A percentile compares a stretch with the other conserved stretches of the same genome.
phyloP scores from a whole-genome alignment of 2,888 invertebrate species.

The Acanthacorydalis orientalis region DNA sequence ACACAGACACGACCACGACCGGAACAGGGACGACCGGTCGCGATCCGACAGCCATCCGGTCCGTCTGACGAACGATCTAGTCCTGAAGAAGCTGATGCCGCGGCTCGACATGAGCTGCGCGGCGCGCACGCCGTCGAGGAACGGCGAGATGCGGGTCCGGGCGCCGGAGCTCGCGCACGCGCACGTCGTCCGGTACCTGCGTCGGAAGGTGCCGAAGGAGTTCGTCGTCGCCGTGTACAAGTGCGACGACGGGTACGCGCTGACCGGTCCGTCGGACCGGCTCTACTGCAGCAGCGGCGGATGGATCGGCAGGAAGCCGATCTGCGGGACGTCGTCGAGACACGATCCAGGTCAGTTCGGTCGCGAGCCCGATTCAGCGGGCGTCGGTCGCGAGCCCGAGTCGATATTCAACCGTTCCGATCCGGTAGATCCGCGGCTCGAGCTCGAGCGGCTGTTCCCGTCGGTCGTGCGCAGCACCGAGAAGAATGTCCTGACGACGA shows the following conservation, averaged over 20 bases:
- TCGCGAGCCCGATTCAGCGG: no score
- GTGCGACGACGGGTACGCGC: not conserved
- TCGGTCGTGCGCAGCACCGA: not conserved
- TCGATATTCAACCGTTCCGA: no score
- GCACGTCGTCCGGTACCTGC: not conserved
- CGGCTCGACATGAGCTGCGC: not conserved
- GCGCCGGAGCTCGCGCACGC: not conserved
- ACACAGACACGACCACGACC: no score
- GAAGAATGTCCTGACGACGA: not conserved
- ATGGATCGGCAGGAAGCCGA: conserved; percentile 20
- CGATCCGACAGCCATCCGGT: no score
- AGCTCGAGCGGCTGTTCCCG: no score
- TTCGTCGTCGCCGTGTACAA: not conserved
- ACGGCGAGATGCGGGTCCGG: not conserved
- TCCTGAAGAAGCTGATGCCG: not conserved
- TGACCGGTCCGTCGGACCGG: conserved; percentile 11
- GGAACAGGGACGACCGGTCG: no score
- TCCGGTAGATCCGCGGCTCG: no score
- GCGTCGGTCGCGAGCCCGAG: no score
- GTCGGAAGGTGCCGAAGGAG: not conserved
- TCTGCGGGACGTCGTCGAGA: conserved; percentile 10
- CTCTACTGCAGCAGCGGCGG: conserved; percentile 19
- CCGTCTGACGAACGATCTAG: not conserved
- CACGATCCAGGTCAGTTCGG: no score
- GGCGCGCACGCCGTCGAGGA: not conserved